These are phyloP conservation scores for Desoria tigrina DNA, from an alignment of 2,888 invertebrate genomes.

Conservation along the genomic window DNA sequence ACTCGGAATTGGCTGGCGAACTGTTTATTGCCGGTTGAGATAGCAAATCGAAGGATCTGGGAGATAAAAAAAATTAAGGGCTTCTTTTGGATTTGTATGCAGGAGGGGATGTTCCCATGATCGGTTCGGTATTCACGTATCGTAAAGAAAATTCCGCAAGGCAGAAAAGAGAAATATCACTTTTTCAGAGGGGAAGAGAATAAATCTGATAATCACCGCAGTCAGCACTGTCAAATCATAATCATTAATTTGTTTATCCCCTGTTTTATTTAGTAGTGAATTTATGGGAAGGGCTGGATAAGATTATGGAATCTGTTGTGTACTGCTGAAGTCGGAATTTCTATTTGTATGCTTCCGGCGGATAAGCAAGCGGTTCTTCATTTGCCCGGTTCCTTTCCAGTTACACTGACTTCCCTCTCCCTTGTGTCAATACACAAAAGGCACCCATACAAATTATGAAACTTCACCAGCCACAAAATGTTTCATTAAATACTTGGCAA, in stretches of 20 bases:
- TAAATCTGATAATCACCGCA: background rate
- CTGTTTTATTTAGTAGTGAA: slow-evolving; percentile 8
- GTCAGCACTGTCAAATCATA: slow-evolving; percentile 4
- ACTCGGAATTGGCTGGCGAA: no score
- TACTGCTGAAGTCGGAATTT: background rate
- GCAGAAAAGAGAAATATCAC: no score
- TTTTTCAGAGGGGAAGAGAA: no score
- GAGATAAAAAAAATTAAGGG: no score
- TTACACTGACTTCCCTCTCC: background rate
- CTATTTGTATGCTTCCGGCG: slow-evolving; percentile 13
- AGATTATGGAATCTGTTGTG: slow-evolving; percentile 7
- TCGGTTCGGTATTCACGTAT: no score
- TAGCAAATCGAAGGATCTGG: no score
- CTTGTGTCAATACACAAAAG: slow-evolving; percentile 17
- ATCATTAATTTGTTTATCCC: slow-evolving; percentile 9
- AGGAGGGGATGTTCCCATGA: no score
- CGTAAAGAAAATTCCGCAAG: no score
- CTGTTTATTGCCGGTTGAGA: no score
- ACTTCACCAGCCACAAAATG: slow-evolving; percentile 10
- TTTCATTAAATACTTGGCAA: slow-evolving; percentile 17
- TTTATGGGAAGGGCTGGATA: background rate
- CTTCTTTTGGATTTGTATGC: no score
- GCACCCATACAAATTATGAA: slow-evolving; percentile 12
- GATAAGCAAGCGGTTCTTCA: background rate
- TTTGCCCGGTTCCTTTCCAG: background rate